Base-by-base conservation (phyloP, 2,888 invertebrate genomes). In the Platynereis dumerilii region DNA sequence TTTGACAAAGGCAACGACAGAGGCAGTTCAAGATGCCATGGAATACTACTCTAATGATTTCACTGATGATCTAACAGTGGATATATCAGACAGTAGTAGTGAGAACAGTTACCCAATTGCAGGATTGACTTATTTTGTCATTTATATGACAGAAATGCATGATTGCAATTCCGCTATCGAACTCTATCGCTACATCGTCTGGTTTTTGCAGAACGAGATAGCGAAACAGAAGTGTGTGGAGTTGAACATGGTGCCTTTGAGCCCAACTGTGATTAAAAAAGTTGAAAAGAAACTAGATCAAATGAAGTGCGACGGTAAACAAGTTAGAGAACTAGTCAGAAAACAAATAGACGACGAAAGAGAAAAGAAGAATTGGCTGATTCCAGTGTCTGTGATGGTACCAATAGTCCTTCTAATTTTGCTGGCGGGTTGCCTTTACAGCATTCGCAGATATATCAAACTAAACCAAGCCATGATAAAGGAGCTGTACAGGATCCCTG, bases 71-170 rank as follows among this genome's bases (percentile, higher is more conserved):
- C 1, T 76, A 39, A 71, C 70, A 5, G 66, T 58, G 10, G 58
- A 64, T 22, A 65, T 79, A 7, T 62, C 71, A 2, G 75, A 78
- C 58, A 58, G 64, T 1, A 67, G 20, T 0, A 69, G 22, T 5
- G 24, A 48, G 1, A 56, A 64, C 1, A 52, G 74, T 1, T 80
- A 79, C 55, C 82, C 82, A 0, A 73, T 82, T 1, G 74, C 78
- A 2, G 74, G 76, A 2, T 81, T 75, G 64, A 78, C 80, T 0
- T 80, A 79, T 67, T 72, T 82, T 60, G 72, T 81, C 29, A 64
- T 79, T 2, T 69, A 71, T 24, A 66, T 65, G 58, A 70, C 70
- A 1, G 44, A 44, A 26, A 74, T 74, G 67, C 48, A n/a, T 7
- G 64, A 74, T 54, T 83, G 82, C 66, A 65, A 68, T 2, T 60